phyloP scores from a whole-genome alignment of 2,113 vertebrate species.

The Cercopithecus mona region DNA sequence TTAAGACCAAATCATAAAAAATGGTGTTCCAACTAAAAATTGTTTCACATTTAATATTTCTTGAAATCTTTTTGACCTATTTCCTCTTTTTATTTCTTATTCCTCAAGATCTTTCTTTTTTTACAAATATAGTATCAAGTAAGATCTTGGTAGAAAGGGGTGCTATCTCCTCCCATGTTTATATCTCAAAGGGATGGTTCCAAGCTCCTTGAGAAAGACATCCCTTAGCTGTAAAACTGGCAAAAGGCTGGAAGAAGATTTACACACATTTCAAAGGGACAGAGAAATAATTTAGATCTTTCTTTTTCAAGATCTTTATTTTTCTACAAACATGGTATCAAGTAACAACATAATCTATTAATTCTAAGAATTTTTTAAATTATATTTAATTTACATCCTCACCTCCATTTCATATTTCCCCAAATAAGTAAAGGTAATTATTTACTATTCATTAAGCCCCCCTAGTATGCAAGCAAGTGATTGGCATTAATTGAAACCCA shows the following conservation, averaged over 20 bases:
- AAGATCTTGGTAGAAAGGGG: neutral
- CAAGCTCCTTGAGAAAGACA: too few species aligned
- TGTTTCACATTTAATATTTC: constrained; percentile 18
- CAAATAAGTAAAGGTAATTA: constrained; percentile 24
- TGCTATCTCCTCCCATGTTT: too few species aligned
- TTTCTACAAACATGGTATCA: neutral
- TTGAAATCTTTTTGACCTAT: neutral
- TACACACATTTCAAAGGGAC: too few species aligned
- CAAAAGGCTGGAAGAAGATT: too few species aligned
- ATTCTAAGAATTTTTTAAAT: neutral
- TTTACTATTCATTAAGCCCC: neutral
- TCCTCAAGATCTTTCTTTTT: neutral
- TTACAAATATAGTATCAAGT: neutral
- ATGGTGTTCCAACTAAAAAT: neutral
- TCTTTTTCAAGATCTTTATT: neutral
- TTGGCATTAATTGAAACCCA: neutral
- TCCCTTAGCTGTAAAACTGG: too few species aligned
- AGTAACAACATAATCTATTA: neutral
- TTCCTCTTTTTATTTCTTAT: neutral
- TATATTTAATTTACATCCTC: neutral
- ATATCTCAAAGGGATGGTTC: too few species aligned
- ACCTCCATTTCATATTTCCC: neutral
- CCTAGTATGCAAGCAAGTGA: neutral
- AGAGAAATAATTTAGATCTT: too few species aligned
- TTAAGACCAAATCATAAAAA: neutral